These are phyloP conservation scores for Umimayanthus chanpuru DNA, from an alignment of 92 coral and sea anemone genomes.

Conservation along the genomic window DNA sequence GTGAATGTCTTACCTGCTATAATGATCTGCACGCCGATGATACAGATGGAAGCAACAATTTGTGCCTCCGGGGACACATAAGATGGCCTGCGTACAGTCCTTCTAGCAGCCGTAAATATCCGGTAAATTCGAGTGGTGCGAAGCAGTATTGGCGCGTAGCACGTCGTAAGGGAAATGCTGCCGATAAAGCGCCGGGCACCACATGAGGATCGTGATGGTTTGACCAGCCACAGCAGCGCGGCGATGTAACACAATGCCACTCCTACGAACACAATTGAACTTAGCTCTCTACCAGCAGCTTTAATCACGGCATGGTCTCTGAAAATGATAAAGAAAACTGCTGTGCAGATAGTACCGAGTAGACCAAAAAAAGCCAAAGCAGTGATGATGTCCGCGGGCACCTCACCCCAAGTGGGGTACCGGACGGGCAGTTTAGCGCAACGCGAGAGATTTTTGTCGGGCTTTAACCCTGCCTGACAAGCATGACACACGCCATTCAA, in stretches of 20 bases:
- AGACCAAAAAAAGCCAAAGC: slow-evolving; percentile 58
- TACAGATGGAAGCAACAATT: slow-evolving; percentile 65
- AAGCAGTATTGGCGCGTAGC: slow-evolving; percentile 80
- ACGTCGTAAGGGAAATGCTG: slow-evolving; percentile 68
- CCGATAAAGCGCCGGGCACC: slow-evolving; percentile 63
- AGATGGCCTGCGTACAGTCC: slow-evolving; percentile 72
- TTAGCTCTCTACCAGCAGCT: slow-evolving; percentile 79
- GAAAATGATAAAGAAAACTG: slow-evolving; percentile 54
- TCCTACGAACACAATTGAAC: slow-evolving; percentile 71
- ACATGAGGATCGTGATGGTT: slow-evolving; percentile 65
- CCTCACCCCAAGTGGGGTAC: slow-evolving; percentile 67
- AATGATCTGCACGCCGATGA: slow-evolving; percentile 68
- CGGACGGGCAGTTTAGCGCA: slow-evolving; percentile 65
- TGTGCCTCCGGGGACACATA: slow-evolving; percentile 78
- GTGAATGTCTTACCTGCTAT: slow-evolving; percentile 46
- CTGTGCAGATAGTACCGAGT: slow-evolving; percentile 53
- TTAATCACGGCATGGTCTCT: slow-evolving; percentile 66
- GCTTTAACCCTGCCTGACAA: slow-evolving; percentile 67
- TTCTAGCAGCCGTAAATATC: slow-evolving; percentile 77
- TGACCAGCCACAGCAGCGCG: slow-evolving; percentile 59
- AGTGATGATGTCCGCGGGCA: slow-evolving; percentile 53
- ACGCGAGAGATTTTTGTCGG: slow-evolving; percentile 51
- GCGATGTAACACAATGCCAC: slow-evolving; percentile 63
- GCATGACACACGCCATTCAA: slow-evolving; percentile 65
- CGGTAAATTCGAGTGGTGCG: slow-evolving; percentile 83